Conservation (phyloP, 2,888 invertebrate species). For the Amaurobius ferox region DNA sequence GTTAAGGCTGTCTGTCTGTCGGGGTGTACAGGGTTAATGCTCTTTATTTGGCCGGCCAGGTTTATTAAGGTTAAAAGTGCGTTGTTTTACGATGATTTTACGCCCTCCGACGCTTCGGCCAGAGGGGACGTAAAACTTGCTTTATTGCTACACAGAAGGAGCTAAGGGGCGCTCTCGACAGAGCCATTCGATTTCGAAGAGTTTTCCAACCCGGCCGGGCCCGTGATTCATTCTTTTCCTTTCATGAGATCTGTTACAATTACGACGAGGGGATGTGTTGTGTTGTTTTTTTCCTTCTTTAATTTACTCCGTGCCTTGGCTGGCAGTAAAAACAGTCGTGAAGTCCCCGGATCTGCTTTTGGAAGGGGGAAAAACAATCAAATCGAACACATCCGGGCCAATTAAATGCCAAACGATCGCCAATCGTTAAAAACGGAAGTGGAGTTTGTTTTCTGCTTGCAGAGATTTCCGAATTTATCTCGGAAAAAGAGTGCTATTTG, state of each 20-base stretch:
- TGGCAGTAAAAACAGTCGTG: slow-evolving; percentile 68
- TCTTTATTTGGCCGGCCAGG: slow-evolving; percentile 71
- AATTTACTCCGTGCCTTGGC: slow-evolving; percentile 51
- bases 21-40: slow-evolving; percentile 65
- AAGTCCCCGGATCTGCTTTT: slow-evolving; percentile 34
- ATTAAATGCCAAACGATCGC: slow-evolving; percentile 70
- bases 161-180: slow-evolving; percentile 68
- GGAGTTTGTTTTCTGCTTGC: slow-evolving; percentile 40
- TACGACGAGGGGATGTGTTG: slow-evolving; percentile 36
- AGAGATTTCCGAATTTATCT: slow-evolving; percentile 60
- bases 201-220: slow-evolving; percentile 24
- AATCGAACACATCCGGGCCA: slow-evolving; percentile 70
- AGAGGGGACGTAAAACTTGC: slow-evolving; percentile 69
- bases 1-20: slow-evolving; percentile 69
- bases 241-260: slow-evolving; percentile 72
- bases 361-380: slow-evolving; percentile 56
- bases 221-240: slow-evolving; percentile 68
- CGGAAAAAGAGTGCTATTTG: not conserved
- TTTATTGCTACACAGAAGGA: slow-evolving; percentile 68
- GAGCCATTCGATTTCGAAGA: slow-evolving; percentile 64
- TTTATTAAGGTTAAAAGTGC: slow-evolving; percentile 73
- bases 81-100: slow-evolving; percentile 72
- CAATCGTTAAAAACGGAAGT: slow-evolving; percentile 72
- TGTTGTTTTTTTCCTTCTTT: slow-evolving; percentile 47
- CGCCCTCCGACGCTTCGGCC: slow-evolving; percentile 62